Evolutionary conservation across 2,797 vertebrate species (phyloP), one percentile per base, ranked within the genome.

Genomic region (Synanceia verrucosa): DNA sequence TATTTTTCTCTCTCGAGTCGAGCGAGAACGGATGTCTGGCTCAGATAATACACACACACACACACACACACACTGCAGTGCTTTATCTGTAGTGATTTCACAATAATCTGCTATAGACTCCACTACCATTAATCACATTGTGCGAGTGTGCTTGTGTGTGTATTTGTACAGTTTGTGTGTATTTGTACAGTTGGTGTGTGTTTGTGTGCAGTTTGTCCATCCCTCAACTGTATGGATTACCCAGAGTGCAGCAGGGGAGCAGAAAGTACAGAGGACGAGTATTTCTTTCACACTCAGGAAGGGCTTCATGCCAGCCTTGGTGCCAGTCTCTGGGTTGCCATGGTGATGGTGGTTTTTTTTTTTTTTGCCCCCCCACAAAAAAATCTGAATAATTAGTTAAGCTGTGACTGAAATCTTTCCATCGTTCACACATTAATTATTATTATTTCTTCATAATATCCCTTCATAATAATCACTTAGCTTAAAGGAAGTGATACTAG

Each of bases 1-100:
- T n/a, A n/a, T n/a, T 88, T 89, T 93, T 92, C 89, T 92, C 92
- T 91, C 86, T 65, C 33, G 44, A 33, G 51, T 29, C 13, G 31
- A 65, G 65, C 48, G 10, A 37, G 41, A 70, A 44, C 31, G 69
- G 80, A 85, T 81, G 82, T 87, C 78, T 87, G 75, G 53, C 33
- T 73, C 53, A 62, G 75, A 81, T 73, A 78, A 72, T 1, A 52
- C 55, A 59, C 56, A 36, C 41, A 64, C 44, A 46, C 21, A 46
- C 43, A 46, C 43, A 46, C 60, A 63, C 57, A 46, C 47, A 64
- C 53, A n/a, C 59, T 73, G 73, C 83, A 82, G 19, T 55, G 19
- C 52, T 83, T 86, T 83, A 83, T 86, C 75, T 73, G 59, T 78
- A 69, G 70, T 84, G 80, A 81, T 80, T 88, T 83, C 76, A 73